These are phyloP conservation scores for Drosophila neonasuta DNA, from an alignment of 2,888 invertebrate genomes.

Conservation along the genomic window DNA sequence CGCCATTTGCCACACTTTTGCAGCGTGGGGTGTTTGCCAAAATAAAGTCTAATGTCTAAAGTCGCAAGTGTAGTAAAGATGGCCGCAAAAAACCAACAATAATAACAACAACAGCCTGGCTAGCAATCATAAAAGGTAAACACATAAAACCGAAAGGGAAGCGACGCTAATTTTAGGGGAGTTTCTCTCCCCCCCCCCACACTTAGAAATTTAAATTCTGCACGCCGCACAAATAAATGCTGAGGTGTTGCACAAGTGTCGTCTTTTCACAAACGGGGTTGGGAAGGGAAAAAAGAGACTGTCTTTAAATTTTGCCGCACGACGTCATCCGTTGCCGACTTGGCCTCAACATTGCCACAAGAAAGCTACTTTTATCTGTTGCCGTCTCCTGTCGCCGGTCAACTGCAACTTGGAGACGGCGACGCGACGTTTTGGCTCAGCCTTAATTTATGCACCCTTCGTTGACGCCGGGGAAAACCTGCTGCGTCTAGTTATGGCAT, in stretches of 20 bases:
- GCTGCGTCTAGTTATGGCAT: slow-evolving; percentile 56
- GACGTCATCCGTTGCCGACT: slow-evolving; percentile 18
- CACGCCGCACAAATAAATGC: slow-evolving; percentile 62
- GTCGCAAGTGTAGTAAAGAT: slow-evolving; percentile 36
- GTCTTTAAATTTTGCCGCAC: slow-evolving; percentile 46
- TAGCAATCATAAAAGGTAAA: slow-evolving; percentile 68
- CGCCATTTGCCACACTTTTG: slow-evolving; percentile 75
- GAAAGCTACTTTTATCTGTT: slow-evolving; percentile 27
- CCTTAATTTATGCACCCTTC: slow-evolving; percentile 79
- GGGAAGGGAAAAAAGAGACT: background rate
- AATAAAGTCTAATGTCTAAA: slow-evolving; percentile 38
- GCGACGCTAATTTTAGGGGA: slow-evolving; percentile 58
- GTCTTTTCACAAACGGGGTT: background rate
- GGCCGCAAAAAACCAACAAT: slow-evolving; percentile 34
- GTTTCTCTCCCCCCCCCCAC: slow-evolving; percentile 1
- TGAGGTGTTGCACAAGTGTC: slow-evolving; percentile 63
- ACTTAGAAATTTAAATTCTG: slow-evolving; percentile 67
- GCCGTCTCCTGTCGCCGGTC: slow-evolving; percentile 30
- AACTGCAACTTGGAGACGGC: slow-evolving; percentile 63
- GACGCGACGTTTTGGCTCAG: slow-evolving; percentile 49
- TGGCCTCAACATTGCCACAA: slow-evolving; percentile 49
- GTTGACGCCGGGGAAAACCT: slow-evolving; percentile 10
- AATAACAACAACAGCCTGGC: slow-evolving; percentile 40
- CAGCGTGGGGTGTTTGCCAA: slow-evolving; percentile 37
- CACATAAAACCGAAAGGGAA: slow-evolving; percentile 50